Evolutionary conservation across 2,797 vertebrate species (phyloP).

Genomic region (Sphenodon punctatus): DNA sequence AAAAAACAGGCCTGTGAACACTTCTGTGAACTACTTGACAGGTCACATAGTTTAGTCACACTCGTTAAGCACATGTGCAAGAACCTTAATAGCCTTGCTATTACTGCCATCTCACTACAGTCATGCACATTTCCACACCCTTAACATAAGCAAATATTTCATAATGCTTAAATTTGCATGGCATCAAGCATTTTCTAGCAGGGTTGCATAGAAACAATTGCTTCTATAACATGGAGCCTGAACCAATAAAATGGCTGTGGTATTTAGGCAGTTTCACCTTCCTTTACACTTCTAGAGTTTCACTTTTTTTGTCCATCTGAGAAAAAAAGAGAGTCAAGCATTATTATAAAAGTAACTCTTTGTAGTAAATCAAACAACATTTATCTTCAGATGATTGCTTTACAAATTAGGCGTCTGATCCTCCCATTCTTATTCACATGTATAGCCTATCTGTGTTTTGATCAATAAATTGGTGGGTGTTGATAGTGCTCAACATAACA

Average conservation of each 20-base stretch:
- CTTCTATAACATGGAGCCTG: background rate
- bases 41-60: background rate
- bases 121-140: background rate
- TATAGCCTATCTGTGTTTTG: background rate
- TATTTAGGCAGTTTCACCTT: too few relatives aligned
- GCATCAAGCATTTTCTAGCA: background rate
- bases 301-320: background rate
- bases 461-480: background rate
- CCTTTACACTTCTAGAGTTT: background rate
- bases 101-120: background rate
- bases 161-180: background rate
- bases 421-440: conserved; percentile 11
- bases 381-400: background rate
- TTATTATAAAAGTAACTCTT: background rate
- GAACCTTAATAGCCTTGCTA: background rate
- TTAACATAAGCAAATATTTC: rapidly evolving
- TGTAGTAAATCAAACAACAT: background rate
- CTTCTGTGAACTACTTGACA: background rate
- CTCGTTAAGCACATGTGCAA: background rate
- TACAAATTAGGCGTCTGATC: background rate
- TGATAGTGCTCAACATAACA: conserved; percentile 10
- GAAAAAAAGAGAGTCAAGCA: background rate
- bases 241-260: background rate
- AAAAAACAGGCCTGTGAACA: background rate
- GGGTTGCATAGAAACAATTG: background rate